A percentile compares a stretch with the other conserved stretches of the same genome.
These are phyloP conservation scores for Corydoras maculifer DNA, from an alignment of 2,113 vertebrate genomes.

Conservation along the genomic window DNA sequence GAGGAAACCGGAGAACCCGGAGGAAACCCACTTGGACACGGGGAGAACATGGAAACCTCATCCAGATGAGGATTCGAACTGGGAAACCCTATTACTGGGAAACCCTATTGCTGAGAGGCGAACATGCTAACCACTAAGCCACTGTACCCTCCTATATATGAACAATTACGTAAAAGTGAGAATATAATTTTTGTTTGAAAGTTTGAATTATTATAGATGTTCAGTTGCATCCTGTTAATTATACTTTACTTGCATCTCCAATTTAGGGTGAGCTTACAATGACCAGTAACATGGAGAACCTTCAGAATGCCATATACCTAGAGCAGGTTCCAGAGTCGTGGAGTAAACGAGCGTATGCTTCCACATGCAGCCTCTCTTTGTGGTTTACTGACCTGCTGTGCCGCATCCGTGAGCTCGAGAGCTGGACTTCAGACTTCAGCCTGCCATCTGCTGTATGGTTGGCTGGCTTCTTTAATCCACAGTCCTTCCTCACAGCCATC, in stretches of 20 bases:
- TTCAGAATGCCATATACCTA: slow-evolving; percentile 80
- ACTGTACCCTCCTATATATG: no score
- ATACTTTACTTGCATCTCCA: not conserved
- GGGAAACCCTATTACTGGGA: no score
- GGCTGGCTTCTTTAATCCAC: slow-evolving; percentile 88
- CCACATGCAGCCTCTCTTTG: slow-evolving; percentile 69
- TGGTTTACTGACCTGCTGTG: slow-evolving; percentile 85
- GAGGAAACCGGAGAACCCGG: no score
- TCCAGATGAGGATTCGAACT: no score
- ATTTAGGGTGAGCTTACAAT: slow-evolving; percentile 88
- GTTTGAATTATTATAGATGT: no score
- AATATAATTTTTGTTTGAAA: no score
- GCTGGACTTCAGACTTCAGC: slow-evolving; percentile 79
- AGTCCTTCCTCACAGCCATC: slow-evolving; percentile 89
- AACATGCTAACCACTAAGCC: no score
- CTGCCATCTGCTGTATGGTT: slow-evolving; percentile 82
- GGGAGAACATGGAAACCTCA: no score
- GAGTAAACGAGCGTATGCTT: slow-evolving; percentile 81
- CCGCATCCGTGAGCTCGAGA: slow-evolving; percentile 82
- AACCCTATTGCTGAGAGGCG: no score
- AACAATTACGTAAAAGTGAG: no score
- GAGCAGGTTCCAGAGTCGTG: slow-evolving; percentile 79
- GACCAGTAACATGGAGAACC: slow-evolving; percentile 83
- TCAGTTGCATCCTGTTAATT: not conserved
- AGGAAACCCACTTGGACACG: no score